Base-by-base conservation (phyloP, 2,797 vertebrate species). In the Aselliscus stoliczkanus region DNA sequence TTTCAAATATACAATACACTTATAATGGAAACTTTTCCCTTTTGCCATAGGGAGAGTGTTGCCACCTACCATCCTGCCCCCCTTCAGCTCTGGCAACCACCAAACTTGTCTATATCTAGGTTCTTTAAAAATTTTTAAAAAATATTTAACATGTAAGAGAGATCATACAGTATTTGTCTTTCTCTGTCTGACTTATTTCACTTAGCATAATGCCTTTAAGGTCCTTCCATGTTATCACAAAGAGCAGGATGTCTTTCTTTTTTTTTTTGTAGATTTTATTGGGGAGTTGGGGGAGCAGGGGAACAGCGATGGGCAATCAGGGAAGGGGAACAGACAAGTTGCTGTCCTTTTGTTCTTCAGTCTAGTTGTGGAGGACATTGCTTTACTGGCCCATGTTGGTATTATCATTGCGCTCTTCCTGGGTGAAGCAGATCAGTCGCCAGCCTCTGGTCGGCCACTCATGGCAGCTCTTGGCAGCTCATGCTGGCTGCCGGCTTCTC, bases 141-240 rank as follows among this genome's bases (percentile, higher is more conserved):
- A 42, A 42, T 42, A 42, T 42, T 42, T 42, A 6, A 42, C 42
- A 42, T 39, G 1, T 69, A 39, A 50, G 14, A 86, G 52, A 70
- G 34, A 11, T 69, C 42, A 39, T 58, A 60, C 5, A n/a, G 7
- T 60, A 39, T 86, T 86, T 50, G 27, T 79, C 25, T 86, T 69
- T 79, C 25, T 86, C 58, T 64, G 29, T 83, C 42, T 67, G 73
- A 65, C 47, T 65, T 88, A 73, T 34, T 73, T 86, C 54, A 86
- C 69, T 86, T 73, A 73, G 39, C 31, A 3, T 73, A 72, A 47
- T 27, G 14, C 21, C 65, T 29, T 84, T 42, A 58, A n/a, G 14
- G 3, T 69, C 29, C n/a, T 39, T 39, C 34, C 64, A 86, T 70
- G 25, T 54, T 65, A 8, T 75, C 29, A 62, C 29, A 65, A n/a